Evolutionary conservation across 2,888 invertebrate species (phyloP).

Genomic region (Drosophila cracens): DNA sequence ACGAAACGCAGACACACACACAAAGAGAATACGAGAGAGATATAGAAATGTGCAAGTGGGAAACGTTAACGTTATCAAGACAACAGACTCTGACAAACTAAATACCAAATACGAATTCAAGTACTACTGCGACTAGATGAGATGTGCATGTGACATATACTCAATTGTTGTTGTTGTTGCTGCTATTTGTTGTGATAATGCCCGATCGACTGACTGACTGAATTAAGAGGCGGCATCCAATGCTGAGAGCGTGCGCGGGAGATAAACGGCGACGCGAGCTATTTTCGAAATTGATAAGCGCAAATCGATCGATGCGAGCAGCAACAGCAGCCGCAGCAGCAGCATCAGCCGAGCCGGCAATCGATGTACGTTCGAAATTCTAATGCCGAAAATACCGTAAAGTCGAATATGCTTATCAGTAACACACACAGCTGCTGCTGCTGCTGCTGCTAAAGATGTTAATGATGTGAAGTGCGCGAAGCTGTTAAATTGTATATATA

Average conservation of each 20-base stretch:
- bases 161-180: constrained; percentile 14
- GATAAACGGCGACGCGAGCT: constrained; percentile 52
- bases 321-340: neutral
- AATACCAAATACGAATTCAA: constrained; percentile 46
- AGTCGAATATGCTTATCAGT: constrained; percentile 37
- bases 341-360: neutral
- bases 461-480: neutral
- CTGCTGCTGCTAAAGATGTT: neutral
- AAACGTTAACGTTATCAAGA: constrained; percentile 84
- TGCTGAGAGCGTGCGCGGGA: constrained; percentile 52
- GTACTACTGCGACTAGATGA: constrained; percentile 6
- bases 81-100: constrained; percentile 85
- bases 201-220: constrained; percentile 26
- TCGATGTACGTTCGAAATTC: constrained; percentile 29
- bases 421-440: neutral
- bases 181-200: constrained; percentile 50
- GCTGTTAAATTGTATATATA: neutral
- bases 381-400: constrained; percentile 24
- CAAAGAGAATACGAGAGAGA: constrained; percentile 50
- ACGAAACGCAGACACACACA: constrained; percentile 52
- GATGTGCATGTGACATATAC: constrained; percentile 40
- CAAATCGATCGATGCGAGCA: constrained; percentile 44
- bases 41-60: constrained; percentile 59
- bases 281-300: constrained; percentile 67
- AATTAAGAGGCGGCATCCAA: constrained; percentile 70